phyloP scores from a whole-genome alignment of 1,140 invertebrate species.

The Drosophila melanica region DNA sequence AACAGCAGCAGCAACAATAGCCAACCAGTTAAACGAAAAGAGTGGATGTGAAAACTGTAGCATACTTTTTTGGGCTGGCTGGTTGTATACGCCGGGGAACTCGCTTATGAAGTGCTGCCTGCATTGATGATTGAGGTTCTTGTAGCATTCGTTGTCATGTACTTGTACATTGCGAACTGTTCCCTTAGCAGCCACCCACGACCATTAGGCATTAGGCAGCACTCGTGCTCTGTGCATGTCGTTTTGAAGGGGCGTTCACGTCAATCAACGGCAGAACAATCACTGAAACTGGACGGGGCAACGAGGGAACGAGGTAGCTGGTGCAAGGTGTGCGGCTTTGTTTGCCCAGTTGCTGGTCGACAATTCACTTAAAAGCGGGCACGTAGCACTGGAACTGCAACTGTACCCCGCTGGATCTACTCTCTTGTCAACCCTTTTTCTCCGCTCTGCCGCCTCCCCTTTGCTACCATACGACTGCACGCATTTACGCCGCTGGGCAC shows the following conservation, averaged over 20 bases:
- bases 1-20: not conserved
- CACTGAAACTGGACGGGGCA: conserved; percentile 6
- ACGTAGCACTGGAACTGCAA: conserved; percentile 33
- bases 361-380: conserved; percentile 70
- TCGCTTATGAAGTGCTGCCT: conserved; percentile 55
- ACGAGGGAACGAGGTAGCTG: not conserved
- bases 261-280: conserved; percentile 41
- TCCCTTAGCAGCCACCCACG: not conserved
- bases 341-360: conserved; percentile 55
- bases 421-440: not conserved
- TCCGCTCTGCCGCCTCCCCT: not conserved
- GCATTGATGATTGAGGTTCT: conserved; percentile 69
- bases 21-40: conserved; percentile 37
- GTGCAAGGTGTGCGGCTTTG: conserved; percentile 47
- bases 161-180: conserved; percentile 42
- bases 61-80: conserved; percentile 52
- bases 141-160: conserved; percentile 44
- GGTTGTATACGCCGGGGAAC: not conserved
- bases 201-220: conserved; percentile 53
- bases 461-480: not conserved
- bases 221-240: conserved; percentile 34
- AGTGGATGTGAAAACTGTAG: conserved; percentile 25
- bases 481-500: conserved; percentile 24
- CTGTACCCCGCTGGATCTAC: not conserved
- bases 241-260: conserved; percentile 29